These are phyloP conservation scores for Cydia fagiglandana DNA, from an alignment of 1,140 invertebrate genomes.

Conservation along the genomic window DNA sequence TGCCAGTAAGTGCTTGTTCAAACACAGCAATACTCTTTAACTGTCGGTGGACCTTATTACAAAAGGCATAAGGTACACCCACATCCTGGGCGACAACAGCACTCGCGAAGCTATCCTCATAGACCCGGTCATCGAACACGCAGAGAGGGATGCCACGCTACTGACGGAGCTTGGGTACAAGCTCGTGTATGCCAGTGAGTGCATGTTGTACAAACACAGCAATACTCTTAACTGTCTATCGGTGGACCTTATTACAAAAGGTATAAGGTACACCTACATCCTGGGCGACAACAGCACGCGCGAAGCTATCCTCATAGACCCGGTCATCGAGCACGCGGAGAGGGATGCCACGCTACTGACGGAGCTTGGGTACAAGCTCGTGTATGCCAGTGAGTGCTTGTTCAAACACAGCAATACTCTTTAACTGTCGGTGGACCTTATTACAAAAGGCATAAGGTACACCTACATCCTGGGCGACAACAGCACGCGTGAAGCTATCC, in stretches of 20 bases:
- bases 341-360: slow-evolving; percentile 89
- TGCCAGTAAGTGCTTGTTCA: no score
- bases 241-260: no score
- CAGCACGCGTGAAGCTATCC: slow-evolving; percentile 87
- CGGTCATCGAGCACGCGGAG: slow-evolving; percentile 93
- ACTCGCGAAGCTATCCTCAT: slow-evolving; percentile 93
- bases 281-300: slow-evolving; percentile 88
- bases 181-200: slow-evolving; percentile 86
- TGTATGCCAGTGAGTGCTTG: no score
- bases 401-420: no score
- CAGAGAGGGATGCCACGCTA: slow-evolving; percentile 70
- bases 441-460: no score
- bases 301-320: slow-evolving; percentile 97
- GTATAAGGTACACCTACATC: slow-evolving; percentile 98
- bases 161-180: slow-evolving; percentile 81
- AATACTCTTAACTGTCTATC: no score
- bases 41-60: no score
- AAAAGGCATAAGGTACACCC: no score
- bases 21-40: no score
- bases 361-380: no score
- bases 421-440: no score
- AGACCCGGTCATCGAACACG: slow-evolving; percentile 96
- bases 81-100: slow-evolving; percentile 48
- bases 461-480: slow-evolving; percentile 40
- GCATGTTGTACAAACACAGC: no score